A percentile compares a stretch with the other conserved stretches of the same genome.
phyloP scores from a whole-genome alignment of 2,888 invertebrate species.

The Coremacera marginata region DNA sequence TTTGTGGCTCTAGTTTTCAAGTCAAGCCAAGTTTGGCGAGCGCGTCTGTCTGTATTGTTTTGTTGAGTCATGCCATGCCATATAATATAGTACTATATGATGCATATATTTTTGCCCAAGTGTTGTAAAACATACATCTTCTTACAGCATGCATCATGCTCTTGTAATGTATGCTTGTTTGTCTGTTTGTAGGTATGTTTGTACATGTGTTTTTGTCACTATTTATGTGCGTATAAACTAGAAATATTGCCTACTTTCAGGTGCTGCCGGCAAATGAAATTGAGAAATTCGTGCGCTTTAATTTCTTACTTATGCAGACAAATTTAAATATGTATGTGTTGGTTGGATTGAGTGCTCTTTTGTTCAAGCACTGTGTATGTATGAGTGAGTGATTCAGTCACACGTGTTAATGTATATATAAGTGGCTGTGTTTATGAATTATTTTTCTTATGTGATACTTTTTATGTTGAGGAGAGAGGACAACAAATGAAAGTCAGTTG shows the following conservation, averaged over 20 bases:
- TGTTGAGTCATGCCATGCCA: neutral
- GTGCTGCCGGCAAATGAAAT: slow-evolving; percentile 26
- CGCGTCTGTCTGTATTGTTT: slow-evolving; percentile 17
- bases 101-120: too few relatives aligned
- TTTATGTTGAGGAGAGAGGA: too few relatives aligned
- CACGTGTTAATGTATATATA: too few relatives aligned
- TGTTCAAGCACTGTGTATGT: neutral
- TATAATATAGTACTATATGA: too few relatives aligned
- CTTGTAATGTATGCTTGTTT: neutral
- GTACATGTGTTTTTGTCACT: slow-evolving; percentile 32
- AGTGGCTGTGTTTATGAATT: too few relatives aligned
- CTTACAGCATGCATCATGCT: neutral
- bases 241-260: slow-evolving; percentile 46
- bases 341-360: neutral
- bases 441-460: too few relatives aligned
- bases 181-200: slow-evolving; percentile 11
- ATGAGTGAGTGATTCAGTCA: neutral
- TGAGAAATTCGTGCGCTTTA: neutral
- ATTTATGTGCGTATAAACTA: slow-evolving; percentile 46
- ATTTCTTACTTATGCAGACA: neutral
- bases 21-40: neutral
- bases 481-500: too few relatives aligned
- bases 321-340: neutral
- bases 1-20: neutral
- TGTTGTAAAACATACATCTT: neutral